Percentiles rank a stretch among this genome's conserved stretches.
Conservation (phyloP, 1,140 invertebrate species). For the Drosophila neocordata region DNA sequence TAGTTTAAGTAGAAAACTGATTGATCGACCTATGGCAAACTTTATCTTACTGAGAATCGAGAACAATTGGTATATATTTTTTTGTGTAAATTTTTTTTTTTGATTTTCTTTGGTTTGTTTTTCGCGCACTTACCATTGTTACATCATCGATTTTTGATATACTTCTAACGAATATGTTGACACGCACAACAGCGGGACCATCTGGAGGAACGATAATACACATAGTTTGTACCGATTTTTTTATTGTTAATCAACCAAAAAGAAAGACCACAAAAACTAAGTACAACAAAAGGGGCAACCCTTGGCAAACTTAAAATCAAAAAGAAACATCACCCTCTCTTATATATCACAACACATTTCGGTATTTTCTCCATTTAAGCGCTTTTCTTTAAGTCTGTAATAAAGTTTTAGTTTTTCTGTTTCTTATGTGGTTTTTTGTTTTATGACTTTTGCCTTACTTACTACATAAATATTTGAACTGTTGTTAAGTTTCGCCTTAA, state of each 20-base stretch:
- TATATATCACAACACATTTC: slow-evolving; percentile 2
- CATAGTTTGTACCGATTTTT: slow-evolving; percentile 40
- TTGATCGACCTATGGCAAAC: not conserved
- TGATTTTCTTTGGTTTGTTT: slow-evolving; percentile 4
- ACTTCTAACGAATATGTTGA: slow-evolving; percentile 99
- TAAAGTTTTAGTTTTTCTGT: slow-evolving; percentile 71
- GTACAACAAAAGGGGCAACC: not conserved
- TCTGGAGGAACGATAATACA: slow-evolving; percentile 85
- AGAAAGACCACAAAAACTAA: slow-evolving; percentile 4
- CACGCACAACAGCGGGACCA: slow-evolving; percentile 94
- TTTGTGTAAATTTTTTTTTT: slow-evolving; percentile 33
- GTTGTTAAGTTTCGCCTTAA: slow-evolving; percentile 39
- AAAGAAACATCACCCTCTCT: slow-evolving; percentile 2
- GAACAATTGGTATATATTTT: slow-evolving; percentile 6
- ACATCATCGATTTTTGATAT: slow-evolving; percentile 99
- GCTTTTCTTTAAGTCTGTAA: slow-evolving; percentile 48
- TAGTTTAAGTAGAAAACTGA: not conserved
- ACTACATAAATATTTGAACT: slow-evolving; percentile 44
- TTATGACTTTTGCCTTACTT: slow-evolving; percentile 49
- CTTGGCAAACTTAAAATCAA: slow-evolving; percentile 7
- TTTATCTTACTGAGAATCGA: not conserved
- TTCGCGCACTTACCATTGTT: slow-evolving; percentile 94
- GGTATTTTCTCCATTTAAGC: slow-evolving; percentile 30
- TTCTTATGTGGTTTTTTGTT: slow-evolving; percentile 31
- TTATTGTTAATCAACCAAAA: slow-evolving; percentile 9